Evolutionary conservation across 2,888 invertebrate genomes (phyloP).

Genomic region (Cecidostiba fungosa): DNA sequence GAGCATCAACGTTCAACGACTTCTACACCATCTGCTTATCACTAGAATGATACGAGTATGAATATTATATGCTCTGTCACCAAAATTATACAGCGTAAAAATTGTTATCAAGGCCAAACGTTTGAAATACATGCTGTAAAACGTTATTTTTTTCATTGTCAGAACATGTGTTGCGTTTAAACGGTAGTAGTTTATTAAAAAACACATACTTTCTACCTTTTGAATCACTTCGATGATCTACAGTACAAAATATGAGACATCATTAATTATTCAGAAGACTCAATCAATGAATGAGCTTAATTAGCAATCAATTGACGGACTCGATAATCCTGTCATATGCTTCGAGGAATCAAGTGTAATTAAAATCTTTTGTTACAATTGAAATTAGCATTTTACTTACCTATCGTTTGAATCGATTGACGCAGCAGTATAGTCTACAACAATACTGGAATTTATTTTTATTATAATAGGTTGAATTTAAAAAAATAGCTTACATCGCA

Average conservation of each 20-base stretch:
- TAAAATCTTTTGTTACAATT: background rate
- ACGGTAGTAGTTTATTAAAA: background rate
- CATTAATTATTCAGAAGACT: background rate
- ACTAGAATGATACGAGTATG: background rate
- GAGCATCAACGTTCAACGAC: background rate
- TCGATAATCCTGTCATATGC: background rate
- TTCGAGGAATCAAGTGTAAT: background rate
- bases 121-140: background rate
- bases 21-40: slow-evolving; percentile 27
- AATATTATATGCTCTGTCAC: background rate
- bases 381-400: background rate
- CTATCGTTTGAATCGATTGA: background rate
- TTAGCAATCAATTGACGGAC: background rate
- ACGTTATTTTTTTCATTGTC: background rate
- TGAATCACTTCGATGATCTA: background rate
- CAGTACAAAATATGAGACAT: background rate
- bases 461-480: background rate
- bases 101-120: background rate
- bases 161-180: background rate
- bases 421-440: background rate
- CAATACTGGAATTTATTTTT: background rate
- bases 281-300: slow-evolving; percentile 27
- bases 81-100: background rate
- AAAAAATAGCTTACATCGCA: background rate
- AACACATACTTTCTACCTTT: background rate